Evolutionary conservation across 1,140 invertebrate species (phyloP).

Genomic region (Tyrophagus putrescentiae): DNA sequence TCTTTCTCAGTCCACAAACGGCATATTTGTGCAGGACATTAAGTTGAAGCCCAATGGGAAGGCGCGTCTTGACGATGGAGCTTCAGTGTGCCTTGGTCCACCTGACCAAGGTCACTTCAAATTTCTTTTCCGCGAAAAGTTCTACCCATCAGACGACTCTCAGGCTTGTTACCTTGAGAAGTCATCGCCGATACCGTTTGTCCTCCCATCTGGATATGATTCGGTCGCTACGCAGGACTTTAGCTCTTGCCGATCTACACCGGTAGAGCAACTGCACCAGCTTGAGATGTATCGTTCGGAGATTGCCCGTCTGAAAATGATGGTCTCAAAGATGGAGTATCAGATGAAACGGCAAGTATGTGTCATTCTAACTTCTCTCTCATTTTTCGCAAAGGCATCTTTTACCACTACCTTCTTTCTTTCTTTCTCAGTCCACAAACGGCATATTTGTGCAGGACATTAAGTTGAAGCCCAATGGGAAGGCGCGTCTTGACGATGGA

Average conservation of each 20-base stretch:
- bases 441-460: constrained; percentile 1
- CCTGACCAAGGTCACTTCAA: background rate
- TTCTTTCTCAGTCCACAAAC: constrained; percentile 2
- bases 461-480: background rate
- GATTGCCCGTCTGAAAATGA: no score
- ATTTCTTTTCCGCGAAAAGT: background rate
- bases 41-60: background rate
- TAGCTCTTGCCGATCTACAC: no score
- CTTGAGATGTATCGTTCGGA: no score
- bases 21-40: background rate
- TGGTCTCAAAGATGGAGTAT: no score
- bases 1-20: constrained; percentile 8
- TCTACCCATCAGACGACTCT: background rate
- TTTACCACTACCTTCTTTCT: background rate
- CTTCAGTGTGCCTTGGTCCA: background rate
- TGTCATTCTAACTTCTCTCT: background rate
- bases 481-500: background rate
- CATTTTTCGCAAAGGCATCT: background rate
- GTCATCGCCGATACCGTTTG: background rate
- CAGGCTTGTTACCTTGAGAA: background rate
- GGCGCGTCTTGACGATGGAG: background rate
- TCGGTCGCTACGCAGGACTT: no score
- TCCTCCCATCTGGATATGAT: no score
- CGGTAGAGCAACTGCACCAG: no score
- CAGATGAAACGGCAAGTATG: no score